Percentiles rank a stretch among this genome's conserved stretches.
These are phyloP conservation scores for Plectropomus leopardus DNA, from an alignment of 2,113 vertebrate genomes.

Conservation along the genomic window DNA sequence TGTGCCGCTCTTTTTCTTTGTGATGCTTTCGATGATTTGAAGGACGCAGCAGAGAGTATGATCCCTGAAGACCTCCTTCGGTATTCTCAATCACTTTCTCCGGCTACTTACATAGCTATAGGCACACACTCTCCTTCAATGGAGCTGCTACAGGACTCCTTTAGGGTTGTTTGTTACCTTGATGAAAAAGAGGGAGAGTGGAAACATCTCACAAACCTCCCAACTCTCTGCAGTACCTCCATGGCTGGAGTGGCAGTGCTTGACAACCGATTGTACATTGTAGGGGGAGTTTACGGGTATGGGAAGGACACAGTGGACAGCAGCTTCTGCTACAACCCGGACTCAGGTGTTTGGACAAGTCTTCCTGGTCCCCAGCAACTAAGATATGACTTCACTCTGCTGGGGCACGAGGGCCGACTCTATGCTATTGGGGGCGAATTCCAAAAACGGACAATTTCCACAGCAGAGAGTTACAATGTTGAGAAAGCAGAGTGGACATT, in stretches of 20 bases:
- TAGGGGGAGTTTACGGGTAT: conserved; percentile 91
- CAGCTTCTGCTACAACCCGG: conserved; percentile 91
- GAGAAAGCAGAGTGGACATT: conserved; percentile 87
- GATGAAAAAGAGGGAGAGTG: conserved; percentile 90
- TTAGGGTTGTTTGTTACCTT: conserved; percentile 91
- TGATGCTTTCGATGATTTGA: conserved; percentile 86
- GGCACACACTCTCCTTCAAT: conserved; percentile 92
- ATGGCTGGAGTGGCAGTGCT: conserved; percentile 92
- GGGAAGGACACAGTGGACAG: conserved; percentile 91
- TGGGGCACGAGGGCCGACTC: conserved; percentile 87
- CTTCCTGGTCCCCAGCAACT: conserved; percentile 92
- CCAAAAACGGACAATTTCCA: conserved; percentile 86
- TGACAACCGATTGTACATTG: conserved; percentile 92
- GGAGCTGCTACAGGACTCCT: conserved; percentile 90
- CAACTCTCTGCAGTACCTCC: conserved; percentile 91
- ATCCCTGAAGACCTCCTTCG: conserved; percentile 86
- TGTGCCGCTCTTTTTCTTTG: conserved; percentile 89
- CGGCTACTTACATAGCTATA: conserved; percentile 89
- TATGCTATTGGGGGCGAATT: conserved; percentile 92
- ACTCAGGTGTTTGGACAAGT: conserved; percentile 85
- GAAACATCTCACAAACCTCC: conserved; percentile 91
- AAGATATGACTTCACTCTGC: conserved; percentile 89
- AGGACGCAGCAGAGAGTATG: conserved; percentile 81
- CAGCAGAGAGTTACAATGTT: conserved; percentile 88
- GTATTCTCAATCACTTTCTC: conserved; percentile 87